phyloP scores from a whole-genome alignment of 2,113 vertebrate genomes.

The Hydrolagus affinis region DNA sequence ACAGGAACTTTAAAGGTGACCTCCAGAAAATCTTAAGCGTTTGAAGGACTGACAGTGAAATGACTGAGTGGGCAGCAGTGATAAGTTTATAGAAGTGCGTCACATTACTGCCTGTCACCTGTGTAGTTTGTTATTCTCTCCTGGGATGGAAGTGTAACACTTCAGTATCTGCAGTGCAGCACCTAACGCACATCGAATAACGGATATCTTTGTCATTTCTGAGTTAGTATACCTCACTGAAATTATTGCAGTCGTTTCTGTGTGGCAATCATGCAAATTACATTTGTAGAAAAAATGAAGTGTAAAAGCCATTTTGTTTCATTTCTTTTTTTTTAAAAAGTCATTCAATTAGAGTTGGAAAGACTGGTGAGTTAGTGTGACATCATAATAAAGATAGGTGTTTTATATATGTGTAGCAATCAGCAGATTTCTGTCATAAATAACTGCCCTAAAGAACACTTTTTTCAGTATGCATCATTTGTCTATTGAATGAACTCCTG shows the following conservation, averaged over 20 bases:
- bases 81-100: neutral
- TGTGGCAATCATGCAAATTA: neutral
- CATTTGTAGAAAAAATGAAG: neutral
- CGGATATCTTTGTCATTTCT: neutral
- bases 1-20: neutral
- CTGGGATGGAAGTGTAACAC: neutral
- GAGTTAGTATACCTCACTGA: neutral
- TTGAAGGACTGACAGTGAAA: neutral
- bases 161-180: neutral
- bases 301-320: neutral
- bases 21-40: neutral
- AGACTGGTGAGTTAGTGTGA: too few relatives aligned
- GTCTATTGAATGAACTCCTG: too few relatives aligned
- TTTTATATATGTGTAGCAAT: too few relatives aligned
- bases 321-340: neutral
- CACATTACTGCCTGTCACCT: neutral
- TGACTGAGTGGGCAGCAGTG: neutral
- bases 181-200: neutral
- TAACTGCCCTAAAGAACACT: too few relatives aligned
- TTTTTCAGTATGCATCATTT: too few relatives aligned
- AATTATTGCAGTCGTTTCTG: neutral
- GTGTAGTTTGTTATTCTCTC: neutral
- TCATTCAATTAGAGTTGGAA: neutral
- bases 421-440: too few relatives aligned
- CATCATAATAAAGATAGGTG: too few relatives aligned